A percentile compares a stretch with the other conserved stretches of the same genome.
These are phyloP conservation scores for Sycophaga agraensis DNA, from an alignment of 1,140 invertebrate genomes.

Conservation along the genomic window DNA sequence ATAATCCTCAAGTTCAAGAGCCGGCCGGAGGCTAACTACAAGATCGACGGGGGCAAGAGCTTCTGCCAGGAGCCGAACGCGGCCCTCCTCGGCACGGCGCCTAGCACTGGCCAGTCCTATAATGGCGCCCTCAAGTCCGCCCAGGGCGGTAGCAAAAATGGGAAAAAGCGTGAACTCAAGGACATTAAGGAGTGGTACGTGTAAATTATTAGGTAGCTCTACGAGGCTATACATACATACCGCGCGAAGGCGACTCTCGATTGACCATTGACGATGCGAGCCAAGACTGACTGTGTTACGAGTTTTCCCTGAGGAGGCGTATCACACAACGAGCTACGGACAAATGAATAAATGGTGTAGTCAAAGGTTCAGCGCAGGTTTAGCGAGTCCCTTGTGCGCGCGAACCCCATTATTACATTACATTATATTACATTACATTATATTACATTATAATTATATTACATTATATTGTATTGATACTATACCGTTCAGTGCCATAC, in stretches of 20 bases:
- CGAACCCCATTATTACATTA: no score
- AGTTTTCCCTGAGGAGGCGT: constrained; percentile 17
- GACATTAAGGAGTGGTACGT: constrained; percentile 95
- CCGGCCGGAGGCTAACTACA: constrained; percentile 83
- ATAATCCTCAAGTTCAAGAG: constrained; percentile 88
- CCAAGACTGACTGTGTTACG: constrained; percentile 47
- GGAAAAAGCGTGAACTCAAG: constrained; percentile 78
- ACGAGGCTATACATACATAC: no score
- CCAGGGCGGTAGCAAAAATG: constrained; percentile 55
- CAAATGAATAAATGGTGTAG: no score
- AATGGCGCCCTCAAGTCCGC: constrained; percentile 50
- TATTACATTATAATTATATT: no score
- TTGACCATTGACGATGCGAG: constrained; percentile 38
- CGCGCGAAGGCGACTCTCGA: no score
- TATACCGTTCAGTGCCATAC: no score
- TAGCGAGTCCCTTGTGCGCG: constrained; percentile 1
- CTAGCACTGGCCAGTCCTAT: constrained; percentile 56
- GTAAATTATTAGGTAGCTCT: no score
- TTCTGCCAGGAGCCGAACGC: constrained; percentile 75
- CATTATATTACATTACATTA: no score
- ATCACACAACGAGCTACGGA: no score
- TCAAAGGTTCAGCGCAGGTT: no score
- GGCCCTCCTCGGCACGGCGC: constrained; percentile 63
- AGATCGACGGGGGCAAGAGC: constrained; percentile 83
- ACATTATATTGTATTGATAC: no score